Conservation (phyloP, 1,140 invertebrate genomes). For the Hormaphis cornu region DNA sequence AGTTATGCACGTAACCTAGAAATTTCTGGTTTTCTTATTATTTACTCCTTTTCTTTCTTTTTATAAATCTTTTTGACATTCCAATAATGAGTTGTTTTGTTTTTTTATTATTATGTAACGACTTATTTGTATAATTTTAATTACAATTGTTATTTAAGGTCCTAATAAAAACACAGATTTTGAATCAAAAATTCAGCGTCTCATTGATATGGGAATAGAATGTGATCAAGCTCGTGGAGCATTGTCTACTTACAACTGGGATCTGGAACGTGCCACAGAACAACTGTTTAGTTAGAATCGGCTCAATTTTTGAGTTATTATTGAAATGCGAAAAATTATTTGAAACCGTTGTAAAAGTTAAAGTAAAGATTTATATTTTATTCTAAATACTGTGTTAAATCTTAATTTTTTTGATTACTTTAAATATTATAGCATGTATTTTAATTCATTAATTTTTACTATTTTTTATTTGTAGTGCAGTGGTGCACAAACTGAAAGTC, state of each 20-base stretch:
- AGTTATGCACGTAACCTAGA: no score
- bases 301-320: background rate
- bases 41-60: no score
- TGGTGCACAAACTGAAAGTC: no score
- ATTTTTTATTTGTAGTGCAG: background rate
- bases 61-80: no score
- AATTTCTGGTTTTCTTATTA: no score
- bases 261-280: slow-evolving; percentile 76
- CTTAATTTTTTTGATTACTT: background rate
- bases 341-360: background rate
- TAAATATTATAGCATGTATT: slow-evolving; percentile 2
- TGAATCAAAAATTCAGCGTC: slow-evolving; percentile 68
- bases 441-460: background rate
- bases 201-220: slow-evolving; percentile 82
- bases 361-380: background rate
- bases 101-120: no score
- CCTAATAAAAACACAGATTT: slow-evolving; percentile 63
- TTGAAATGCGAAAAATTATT: background rate
- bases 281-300: slow-evolving; percentile 72
- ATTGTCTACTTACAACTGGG: slow-evolving; percentile 82
- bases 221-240: slow-evolving; percentile 71
- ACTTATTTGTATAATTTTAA: background rate
- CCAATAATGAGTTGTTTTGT: no score
- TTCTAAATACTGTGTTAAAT: slow-evolving; percentile 24
- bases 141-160: slow-evolving; percentile 45